Conservation (phyloP, 2,888 invertebrate species). For the Taphrorychus bicolor region DNA sequence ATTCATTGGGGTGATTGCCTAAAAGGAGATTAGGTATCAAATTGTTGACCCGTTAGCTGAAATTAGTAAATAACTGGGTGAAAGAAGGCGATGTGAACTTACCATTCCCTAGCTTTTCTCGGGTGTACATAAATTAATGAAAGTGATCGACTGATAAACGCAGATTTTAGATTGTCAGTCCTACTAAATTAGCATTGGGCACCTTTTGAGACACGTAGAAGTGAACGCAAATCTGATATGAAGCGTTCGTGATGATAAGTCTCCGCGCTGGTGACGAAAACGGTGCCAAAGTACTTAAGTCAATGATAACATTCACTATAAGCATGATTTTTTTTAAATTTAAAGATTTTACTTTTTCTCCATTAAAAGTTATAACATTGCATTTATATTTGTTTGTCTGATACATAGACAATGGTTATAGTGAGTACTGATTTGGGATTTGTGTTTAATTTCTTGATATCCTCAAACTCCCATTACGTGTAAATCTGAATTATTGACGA, state of each 20-base stretch:
- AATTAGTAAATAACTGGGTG: no score
- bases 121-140: neutral
- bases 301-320: neutral
- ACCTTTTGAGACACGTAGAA: neutral
- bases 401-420: no score
- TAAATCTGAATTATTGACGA: no score
- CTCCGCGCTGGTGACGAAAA: neutral
- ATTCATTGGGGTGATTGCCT: slow-evolving; percentile 39
- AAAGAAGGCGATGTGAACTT: neutral
- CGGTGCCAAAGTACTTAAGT: neutral
- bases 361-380: no score
- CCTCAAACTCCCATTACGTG: no score
- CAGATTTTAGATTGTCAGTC: neutral
- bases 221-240: neutral
- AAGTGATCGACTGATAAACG: neutral
- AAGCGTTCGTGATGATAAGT: neutral
- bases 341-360: no score
- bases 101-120: neutral
- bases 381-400: no score
- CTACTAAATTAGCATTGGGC: neutral
- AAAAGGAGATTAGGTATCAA: neutral
- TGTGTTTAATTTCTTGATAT: no score
- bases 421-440: no score
- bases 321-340: no score
- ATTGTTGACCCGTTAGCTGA: neutral